Conservation (phyloP, 2,797 vertebrate species). For the Sphaeramia orbicularis region DNA sequence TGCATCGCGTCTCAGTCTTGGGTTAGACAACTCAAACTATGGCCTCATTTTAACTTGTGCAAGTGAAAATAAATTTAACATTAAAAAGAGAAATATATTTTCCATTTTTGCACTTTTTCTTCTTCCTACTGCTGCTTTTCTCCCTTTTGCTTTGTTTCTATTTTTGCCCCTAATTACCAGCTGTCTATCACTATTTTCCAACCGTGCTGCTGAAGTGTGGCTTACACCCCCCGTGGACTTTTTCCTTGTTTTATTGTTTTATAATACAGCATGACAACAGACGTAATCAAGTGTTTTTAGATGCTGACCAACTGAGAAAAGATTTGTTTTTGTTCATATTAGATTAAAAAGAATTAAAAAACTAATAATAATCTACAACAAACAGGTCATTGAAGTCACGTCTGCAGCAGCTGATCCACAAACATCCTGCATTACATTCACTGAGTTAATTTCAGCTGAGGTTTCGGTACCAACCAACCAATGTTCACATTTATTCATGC, state of each 20-base stretch:
- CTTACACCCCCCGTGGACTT: conserved; percentile 32
- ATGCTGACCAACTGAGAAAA: not conserved
- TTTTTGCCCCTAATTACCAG: conserved; percentile 60
- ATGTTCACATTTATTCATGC: no score
- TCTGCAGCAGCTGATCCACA: no score
- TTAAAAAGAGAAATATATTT: conserved; percentile 39
- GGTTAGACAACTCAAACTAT: no score
- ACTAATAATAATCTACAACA: no score
- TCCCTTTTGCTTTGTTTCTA: conserved; percentile 51
- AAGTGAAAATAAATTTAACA: conserved; percentile 13
- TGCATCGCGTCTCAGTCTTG: no score
- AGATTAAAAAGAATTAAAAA: no score
- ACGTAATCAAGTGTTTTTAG: conserved; percentile 20
- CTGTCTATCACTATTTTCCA: conserved; percentile 45
- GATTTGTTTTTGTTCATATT: not conserved
- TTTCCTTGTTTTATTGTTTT: conserved; percentile 21
- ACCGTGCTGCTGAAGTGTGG: conserved; percentile 32
- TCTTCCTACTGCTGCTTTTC: conserved; percentile 15
- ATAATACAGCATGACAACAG: conserved; percentile 6
- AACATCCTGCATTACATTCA: no score
- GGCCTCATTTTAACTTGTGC: no score
- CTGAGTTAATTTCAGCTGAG: no score
- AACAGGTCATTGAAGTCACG: no score
- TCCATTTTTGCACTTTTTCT: not conserved
- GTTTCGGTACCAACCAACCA: no score